Base-by-base conservation (phyloP, 2,888 invertebrate genomes). In the Achlya flavicornis region DNA sequence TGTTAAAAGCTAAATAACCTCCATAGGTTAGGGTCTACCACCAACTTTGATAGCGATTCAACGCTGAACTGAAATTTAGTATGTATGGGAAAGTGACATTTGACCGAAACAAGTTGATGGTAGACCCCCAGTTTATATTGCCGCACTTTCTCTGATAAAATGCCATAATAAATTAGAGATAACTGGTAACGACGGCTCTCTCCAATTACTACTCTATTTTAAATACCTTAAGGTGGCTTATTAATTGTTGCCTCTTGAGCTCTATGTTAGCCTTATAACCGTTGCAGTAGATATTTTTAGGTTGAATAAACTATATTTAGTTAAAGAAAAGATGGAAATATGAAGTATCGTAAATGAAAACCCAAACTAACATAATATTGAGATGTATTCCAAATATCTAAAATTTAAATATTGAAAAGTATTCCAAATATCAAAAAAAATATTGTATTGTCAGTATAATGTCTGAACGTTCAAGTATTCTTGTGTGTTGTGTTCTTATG, bases 401-500 rank as follows among this genome's bases (percentile, higher is more conserved):
- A 48, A 48, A 14, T 14, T 16, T 46, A 11, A 4, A 11, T 12
- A 46, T 46, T 1, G 14, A 11, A 14, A 46, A n/a, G n/a, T n/a
- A n/a, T n/a, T n/a, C n/a, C n/a, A 14, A 14, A 14, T 4, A 46
- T 46, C 4, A 41, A 7, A 7, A 41, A 41, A 41, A 43, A 14
- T 43, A 14, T 14, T 14, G 4, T 1, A 48, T 16, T 48, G 48
- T n/a, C 46, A 46, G 46, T 48, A 3, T 16, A 16, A 43, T 38
- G 53, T 61, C 61, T 57, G n/a, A 19, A 14, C 1, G 10, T 62
- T 66, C 48, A 57, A 63, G 57, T 66, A 64, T 60, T 61, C 16
- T 59, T 64, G 57, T 43, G 63, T 35, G 33, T 60, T 41, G 41
- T 41, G 19, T 41, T 41, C 11, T 41, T 43, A 26, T 16, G 38